Conservation (phyloP, 1,140 invertebrate genomes). For the Nebria ingens region DNA sequence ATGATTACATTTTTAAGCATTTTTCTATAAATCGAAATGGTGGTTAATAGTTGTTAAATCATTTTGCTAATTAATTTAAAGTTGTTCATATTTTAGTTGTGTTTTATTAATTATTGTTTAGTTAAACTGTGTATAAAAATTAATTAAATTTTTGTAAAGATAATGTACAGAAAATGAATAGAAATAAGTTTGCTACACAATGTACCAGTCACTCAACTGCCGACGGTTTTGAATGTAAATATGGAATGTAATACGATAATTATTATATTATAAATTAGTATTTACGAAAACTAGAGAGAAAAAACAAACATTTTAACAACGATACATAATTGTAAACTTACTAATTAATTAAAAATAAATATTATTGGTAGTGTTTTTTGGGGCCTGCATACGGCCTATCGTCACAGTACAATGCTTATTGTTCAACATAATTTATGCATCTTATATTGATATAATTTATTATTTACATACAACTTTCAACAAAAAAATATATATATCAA, state of each 20-base stretch:
- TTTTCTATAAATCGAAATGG: too few relatives aligned
- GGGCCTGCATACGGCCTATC: background rate
- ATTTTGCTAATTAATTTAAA: background rate
- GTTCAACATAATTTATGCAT: constrained; percentile 1
- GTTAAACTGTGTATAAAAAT: too few relatives aligned
- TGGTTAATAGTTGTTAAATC: too few relatives aligned
- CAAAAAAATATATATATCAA: constrained; percentile 4
- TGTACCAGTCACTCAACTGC: background rate
- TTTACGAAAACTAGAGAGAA: background rate
- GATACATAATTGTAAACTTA: background rate
- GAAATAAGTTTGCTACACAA: background rate
- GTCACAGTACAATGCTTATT: constrained; percentile 8
- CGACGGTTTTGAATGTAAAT: constrained; percentile 4
- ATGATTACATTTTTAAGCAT: too few relatives aligned
- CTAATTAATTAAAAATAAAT: background rate
- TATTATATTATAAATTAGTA: background rate
- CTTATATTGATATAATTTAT: background rate
- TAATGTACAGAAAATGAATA: background rate
- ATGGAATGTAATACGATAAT: background rate
- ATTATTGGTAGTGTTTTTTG: constrained; percentile 1
- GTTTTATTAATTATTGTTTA: too few relatives aligned
- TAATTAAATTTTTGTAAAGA: too few relatives aligned
- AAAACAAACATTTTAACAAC: background rate
- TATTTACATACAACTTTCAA: background rate
- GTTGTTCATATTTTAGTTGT: too few relatives aligned